Evolutionary conservation across 2,113 vertebrate species (phyloP), one percentile per base, ranked within the genome.

Genomic region (Platysternon megacephalum): DNA sequence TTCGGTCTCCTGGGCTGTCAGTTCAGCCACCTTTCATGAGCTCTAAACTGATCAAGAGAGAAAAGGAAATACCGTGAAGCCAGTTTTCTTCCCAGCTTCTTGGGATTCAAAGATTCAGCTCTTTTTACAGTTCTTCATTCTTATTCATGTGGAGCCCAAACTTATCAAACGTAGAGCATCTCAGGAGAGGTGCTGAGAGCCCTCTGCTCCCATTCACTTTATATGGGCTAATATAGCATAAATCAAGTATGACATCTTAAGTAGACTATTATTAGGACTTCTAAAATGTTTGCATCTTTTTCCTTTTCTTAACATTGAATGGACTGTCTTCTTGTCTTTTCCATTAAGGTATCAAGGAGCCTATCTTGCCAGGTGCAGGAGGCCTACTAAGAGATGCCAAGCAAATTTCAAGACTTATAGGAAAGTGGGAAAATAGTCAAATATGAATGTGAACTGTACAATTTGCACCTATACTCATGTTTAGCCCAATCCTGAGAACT

Each of bases 151-250:
- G 90, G 89, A 86, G 53, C 55, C 46, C 89, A 91, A 79, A 46
- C 61, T 11, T 1, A 53, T 87, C 96, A 46, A 28, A 48, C 82
- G 49, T n/a, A 91, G 26, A 91, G 46, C 16, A 7, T 51, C 86
- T 39, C 42, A 53, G 81, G 79, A 89, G 91, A 24, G 48, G 72
- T 56, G 86, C 53, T 94, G 58, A 92, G 53, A 76, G 49, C 26
- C 48, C 52, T 84, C 84, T 89, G 44, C 95, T 97, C 87, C 94
- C 87, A 86, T 93, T 95, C 95, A 49, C 74, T 90, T 93, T 95
- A 85, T 92, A 3, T 10, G 84, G n/a, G 80, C 7, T 88, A 84
- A 80, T 86, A 84, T 78, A 92, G 58, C 0, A 1, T 13, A 11
- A 88, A 91, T 72, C 12, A 81, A 89, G 39, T 89, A 26, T 88